These are phyloP conservation scores for Vombatus ursinus DNA, from an alignment of 2,113 vertebrate species.

Conservation along the genomic window DNA sequence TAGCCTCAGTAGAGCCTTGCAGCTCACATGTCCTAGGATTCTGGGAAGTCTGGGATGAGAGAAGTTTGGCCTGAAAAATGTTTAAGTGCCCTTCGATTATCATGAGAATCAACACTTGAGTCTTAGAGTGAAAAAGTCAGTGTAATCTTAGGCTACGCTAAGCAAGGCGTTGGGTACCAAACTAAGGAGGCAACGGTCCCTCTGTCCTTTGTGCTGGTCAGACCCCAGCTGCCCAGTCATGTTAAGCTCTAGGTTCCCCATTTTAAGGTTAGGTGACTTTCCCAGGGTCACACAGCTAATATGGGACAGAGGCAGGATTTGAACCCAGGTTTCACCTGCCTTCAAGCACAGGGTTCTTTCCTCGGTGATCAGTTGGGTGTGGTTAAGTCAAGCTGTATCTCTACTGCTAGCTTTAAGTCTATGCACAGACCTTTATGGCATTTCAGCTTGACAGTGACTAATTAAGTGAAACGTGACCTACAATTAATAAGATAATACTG, in stretches of 20 bases:
- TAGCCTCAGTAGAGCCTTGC: not conserved
- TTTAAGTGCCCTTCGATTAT: not conserved
- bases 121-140: too few species aligned
- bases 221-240: not conserved
- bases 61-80: not conserved
- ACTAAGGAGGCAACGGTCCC: not conserved
- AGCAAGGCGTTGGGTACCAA: not conserved
- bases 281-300: not conserved
- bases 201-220: not conserved
- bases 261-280: not conserved
- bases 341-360: not conserved
- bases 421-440: conserved; percentile 55
- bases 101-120: too few species aligned
- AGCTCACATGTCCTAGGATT: not conserved
- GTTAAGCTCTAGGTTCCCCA: not conserved
- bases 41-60: too few species aligned
- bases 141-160: not conserved
- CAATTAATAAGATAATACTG: conserved; percentile 63
- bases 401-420: conserved; percentile 7
- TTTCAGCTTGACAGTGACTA: conserved; percentile 57
- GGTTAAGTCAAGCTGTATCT: not conserved
- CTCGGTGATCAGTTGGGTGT: not conserved
- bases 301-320: not conserved
- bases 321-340: not conserved
- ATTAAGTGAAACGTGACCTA: conserved; percentile 46